Evolutionary conservation across 2,113 vertebrate species (phyloP).

Genomic region (Platichthys stellatus): DNA sequence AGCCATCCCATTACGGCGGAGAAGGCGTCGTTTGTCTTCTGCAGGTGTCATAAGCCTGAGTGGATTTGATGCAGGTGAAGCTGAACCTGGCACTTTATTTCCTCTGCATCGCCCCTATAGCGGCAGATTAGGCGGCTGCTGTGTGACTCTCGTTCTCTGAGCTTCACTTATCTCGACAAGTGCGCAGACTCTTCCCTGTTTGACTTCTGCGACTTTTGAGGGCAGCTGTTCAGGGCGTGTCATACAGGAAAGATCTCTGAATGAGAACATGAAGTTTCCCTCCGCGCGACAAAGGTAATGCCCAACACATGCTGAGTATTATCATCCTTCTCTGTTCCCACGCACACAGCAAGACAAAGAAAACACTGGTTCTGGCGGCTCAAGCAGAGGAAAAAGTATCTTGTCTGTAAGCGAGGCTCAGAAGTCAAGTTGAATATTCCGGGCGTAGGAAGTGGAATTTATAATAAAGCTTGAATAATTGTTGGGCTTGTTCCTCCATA

Average conservation of each 20-base stretch:
- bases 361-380: conserved; percentile 22
- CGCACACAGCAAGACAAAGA: neutral
- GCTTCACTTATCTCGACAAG: conserved; percentile 17
- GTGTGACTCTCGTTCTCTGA: conserved; percentile 19
- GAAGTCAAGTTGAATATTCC: conserved; percentile 56
- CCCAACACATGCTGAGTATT: conserved; percentile 59
- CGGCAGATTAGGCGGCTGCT: conserved; percentile 45
- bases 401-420: conserved; percentile 32
- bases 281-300: conserved; percentile 60
- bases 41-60: conserved; percentile 56
- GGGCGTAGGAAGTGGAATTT: conserved; percentile 58
- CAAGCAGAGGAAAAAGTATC: conserved; percentile 17
- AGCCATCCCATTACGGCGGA: conserved; percentile 39
- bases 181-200: neutral
- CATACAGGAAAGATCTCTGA: neutral
- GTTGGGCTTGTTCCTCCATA: conserved; percentile 54
- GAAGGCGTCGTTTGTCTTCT: conserved; percentile 56
- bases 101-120: conserved; percentile 44
- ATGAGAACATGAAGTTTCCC: conserved; percentile 51
- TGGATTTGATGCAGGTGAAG: conserved; percentile 64
- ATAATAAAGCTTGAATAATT: conserved; percentile 56
- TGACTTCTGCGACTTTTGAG: neutral
- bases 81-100: conserved; percentile 54
- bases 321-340: conserved; percentile 39
- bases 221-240: conserved; percentile 26